Percentiles rank a stretch among this genome's conserved stretches.
Evolutionary conservation across 2,888 invertebrate genomes (phyloP).

Genomic region (Ptilodon capucinus): DNA sequence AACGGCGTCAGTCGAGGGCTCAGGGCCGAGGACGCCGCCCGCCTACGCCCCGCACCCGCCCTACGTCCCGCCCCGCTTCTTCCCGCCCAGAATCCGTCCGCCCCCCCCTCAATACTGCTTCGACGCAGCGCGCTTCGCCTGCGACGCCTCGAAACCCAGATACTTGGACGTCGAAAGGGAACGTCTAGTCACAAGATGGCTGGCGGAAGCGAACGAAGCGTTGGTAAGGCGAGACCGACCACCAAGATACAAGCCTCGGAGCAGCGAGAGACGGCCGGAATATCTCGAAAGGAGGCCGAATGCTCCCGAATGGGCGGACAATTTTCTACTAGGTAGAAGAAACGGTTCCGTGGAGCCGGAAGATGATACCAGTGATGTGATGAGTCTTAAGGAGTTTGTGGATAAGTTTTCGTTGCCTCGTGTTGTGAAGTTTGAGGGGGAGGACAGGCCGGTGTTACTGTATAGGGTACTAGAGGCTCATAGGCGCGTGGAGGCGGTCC

Average conservation of each 20-base stretch:
- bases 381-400: slow-evolving; percentile 82
- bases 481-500: slow-evolving; percentile 84
- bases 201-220: slow-evolving; percentile 78
- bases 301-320: slow-evolving; percentile 74
- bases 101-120: slow-evolving; percentile 80
- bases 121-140: slow-evolving; percentile 79
- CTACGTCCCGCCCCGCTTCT: slow-evolving; percentile 73
- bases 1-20: slow-evolving; percentile 80
- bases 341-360: slow-evolving; percentile 73
- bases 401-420: slow-evolving; percentile 84
- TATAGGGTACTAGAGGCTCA: slow-evolving; percentile 85
- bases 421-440: slow-evolving; percentile 81
- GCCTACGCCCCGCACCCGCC: slow-evolving; percentile 77
- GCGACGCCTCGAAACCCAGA: slow-evolving; percentile 75
- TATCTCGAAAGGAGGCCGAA: slow-evolving; percentile 61
- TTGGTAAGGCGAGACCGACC: slow-evolving; percentile 71
- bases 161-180: slow-evolving; percentile 78
- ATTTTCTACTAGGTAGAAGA: slow-evolving; percentile 66
- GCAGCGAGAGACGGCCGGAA: slow-evolving; percentile 77
- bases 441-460: slow-evolving; percentile 83
- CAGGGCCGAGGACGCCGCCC: slow-evolving; percentile 77
- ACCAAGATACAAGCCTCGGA: slow-evolving; percentile 72
- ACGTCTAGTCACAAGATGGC: slow-evolving; percentile 74
- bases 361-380: slow-evolving; percentile 73
- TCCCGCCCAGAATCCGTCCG: slow-evolving; percentile 71